Conservation (phyloP, 1,140 invertebrate species). For the Melanaphis sacchari region DNA sequence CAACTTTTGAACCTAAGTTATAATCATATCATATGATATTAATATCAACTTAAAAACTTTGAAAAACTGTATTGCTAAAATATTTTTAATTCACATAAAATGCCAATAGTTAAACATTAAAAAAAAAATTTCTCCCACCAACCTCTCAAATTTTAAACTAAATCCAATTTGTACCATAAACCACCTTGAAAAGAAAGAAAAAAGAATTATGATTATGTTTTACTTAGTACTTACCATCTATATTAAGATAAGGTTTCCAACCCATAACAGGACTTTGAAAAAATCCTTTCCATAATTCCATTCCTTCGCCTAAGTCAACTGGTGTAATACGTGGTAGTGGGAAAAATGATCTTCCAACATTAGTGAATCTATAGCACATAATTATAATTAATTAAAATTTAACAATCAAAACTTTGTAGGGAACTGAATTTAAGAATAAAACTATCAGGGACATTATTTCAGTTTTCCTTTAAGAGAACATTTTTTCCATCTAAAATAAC, state of each 20-base stretch:
- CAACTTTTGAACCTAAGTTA: too few species aligned
- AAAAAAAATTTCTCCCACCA: too few species aligned
- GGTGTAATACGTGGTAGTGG: slow-evolving; percentile 61
- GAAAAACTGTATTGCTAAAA: too few species aligned
- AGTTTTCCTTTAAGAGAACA: too few species aligned
- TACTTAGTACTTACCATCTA: slow-evolving; percentile 70
- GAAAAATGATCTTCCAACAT: slow-evolving; percentile 68
- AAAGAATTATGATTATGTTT: background rate
- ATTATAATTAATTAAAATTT: slow-evolving; percentile 59
- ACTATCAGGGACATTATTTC: too few species aligned
- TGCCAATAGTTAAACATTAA: too few species aligned
- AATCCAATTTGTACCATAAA: background rate
- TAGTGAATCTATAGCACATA: slow-evolving; percentile 49
- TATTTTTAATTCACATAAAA: too few species aligned
- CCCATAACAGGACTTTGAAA: slow-evolving; percentile 79
- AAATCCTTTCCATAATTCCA: slow-evolving; percentile 76
- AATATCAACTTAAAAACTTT: too few species aligned
- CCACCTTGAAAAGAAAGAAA: background rate
- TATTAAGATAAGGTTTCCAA: slow-evolving; percentile 75
- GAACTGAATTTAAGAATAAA: too few species aligned
- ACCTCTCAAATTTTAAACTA: too few species aligned
- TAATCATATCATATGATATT: too few species aligned
- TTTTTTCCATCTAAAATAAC: too few species aligned
- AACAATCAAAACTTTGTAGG: slow-evolving; percentile 51
- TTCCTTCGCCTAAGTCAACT: slow-evolving; percentile 68